Conservation (phyloP, 2,888 invertebrate genomes). For the Luperina nickerlii region DNA sequence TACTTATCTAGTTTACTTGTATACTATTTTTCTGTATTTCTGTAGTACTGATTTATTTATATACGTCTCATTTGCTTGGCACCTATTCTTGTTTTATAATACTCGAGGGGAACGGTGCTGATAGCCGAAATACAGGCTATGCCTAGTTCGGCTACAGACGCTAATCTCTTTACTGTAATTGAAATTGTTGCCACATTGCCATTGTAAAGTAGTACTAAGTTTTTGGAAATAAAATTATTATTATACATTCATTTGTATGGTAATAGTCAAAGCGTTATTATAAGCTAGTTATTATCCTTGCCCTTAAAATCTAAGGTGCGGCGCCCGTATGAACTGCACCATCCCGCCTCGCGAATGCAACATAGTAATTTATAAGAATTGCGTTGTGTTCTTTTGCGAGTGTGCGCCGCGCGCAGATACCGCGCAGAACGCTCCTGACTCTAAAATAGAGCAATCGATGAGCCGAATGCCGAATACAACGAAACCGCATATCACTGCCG, state of each 20-base stretch:
- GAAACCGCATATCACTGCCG: constrained; percentile 64
- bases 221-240: no score
- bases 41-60: no score
- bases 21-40: no score
- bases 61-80: no score
- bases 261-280: not conserved
- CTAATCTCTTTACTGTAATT: no score
- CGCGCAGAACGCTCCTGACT: constrained; percentile 51
- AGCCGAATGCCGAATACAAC: constrained; percentile 57
- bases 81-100: no score
- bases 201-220: no score
- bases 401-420: constrained; percentile 27
- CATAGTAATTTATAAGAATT: constrained; percentile 14
- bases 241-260: not conserved
- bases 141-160: no score
- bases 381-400: constrained; percentile 6
- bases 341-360: not conserved
- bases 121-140: no score
- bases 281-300: not conserved
- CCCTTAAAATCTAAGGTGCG: not conserved
- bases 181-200: no score
- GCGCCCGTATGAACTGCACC: not conserved
- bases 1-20: no score
- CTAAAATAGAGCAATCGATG: constrained; percentile 67
- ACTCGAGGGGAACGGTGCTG: no score